Percentiles rank a stretch among this genome's conserved stretches.
Conservation (phyloP, 2,797 vertebrate genomes). For the Thamnophis elegans region DNA sequence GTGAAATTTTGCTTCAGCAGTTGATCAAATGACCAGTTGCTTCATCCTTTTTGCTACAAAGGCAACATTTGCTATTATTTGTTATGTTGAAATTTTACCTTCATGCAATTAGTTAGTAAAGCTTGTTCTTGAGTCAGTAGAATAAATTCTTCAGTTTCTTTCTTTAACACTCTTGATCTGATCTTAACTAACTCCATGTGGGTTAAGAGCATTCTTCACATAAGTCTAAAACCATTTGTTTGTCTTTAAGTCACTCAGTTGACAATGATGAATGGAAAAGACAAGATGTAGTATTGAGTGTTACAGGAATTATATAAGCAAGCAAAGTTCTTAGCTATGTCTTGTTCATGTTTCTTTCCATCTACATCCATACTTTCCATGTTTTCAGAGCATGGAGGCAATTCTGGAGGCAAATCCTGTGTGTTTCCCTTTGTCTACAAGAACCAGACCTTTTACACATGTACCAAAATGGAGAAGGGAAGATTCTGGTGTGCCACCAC, state of each 20-base stretch:
- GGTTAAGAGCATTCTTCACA: background rate
- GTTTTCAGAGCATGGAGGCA: constrained; percentile 25
- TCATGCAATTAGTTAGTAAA: background rate
- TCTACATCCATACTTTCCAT: background rate
- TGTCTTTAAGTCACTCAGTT: background rate
- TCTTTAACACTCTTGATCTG: background rate
- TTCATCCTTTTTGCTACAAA: background rate
- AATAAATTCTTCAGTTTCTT: background rate
- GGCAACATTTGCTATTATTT: background rate
- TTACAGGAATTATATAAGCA: too few species aligned
- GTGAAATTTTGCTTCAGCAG: background rate
- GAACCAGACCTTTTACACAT: constrained; percentile 17
- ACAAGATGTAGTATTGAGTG: background rate
- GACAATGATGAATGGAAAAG: background rate
- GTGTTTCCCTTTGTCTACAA: constrained; percentile 27
- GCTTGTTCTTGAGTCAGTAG: background rate
- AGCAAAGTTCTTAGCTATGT: background rate
- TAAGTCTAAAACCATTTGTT: background rate
- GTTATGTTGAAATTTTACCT: background rate
- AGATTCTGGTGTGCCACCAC: constrained; percentile 31
- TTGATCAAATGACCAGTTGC: background rate
- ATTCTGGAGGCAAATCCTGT: constrained; percentile 5
- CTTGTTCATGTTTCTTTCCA: background rate
- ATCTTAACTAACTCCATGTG: background rate
- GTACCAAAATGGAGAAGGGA: constrained; percentile 7